Base-by-base conservation (phyloP, 2,888 invertebrate species). In the Trichopoda pennipes region DNA sequence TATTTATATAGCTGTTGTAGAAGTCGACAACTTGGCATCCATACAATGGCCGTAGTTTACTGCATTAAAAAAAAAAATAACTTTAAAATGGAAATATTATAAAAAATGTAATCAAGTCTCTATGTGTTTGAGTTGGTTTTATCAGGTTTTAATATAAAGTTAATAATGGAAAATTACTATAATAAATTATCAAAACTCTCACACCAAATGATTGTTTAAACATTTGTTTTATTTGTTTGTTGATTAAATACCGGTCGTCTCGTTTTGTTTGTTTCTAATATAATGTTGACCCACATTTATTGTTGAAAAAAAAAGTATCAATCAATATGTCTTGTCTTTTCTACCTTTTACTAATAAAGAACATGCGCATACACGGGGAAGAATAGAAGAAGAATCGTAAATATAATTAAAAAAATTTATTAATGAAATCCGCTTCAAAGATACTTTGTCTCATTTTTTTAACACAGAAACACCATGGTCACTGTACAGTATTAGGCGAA, bases 111-210 rank as follows among this genome's bases (percentile, higher is more conserved):
- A 14, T 14, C 38, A 12, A 38, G 14, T 38, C 38, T 38, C 14
- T 14, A 38, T 38, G 7, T 10, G 7, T 10, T 14, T 38, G 10
- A 7, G 14, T 38, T 14, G 10, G 7, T 38, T 55, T 68, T 38
- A 19, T 44, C 14, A 64, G 35, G 17, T 64, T 10, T 38, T 35
- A 38, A 16, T 56, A 14, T 32, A n/a, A 32, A 56, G 32, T 38
- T 14, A 12, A 38, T 38, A 14, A 38, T 38, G 38, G 38, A 38
- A 14, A 14, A 38, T 38, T 51, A 28, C 70, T 38, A 58, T 64
- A 49, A 78, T 64, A 58, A 78, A 78, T 78, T 70, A 72, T 64
- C 47, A 28, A 23, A 61, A 69, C 35, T 53, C 69, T 63, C 21
- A 47, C 28, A 17, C 44, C 23, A 58, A 10, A 64, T 61, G 19